These are phyloP conservation scores for Neria commutata DNA, from an alignment of 2,888 invertebrate species.

Conservation along the genomic window DNA sequence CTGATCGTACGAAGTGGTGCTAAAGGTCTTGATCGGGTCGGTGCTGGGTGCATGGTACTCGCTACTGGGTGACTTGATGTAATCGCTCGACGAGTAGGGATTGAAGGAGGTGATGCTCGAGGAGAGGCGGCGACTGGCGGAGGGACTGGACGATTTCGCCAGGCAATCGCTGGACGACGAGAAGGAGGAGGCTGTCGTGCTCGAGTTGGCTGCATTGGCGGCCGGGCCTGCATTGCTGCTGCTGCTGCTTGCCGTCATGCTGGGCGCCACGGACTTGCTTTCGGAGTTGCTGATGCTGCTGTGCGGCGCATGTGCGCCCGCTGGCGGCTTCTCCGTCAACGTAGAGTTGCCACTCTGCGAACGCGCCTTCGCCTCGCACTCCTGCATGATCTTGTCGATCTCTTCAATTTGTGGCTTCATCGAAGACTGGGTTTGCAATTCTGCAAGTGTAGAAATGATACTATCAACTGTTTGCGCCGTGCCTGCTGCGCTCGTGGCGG, in stretches of 20 bases:
- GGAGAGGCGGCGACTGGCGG: constrained; percentile 53
- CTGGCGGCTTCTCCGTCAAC: not conserved
- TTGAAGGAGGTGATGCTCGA: constrained; percentile 62
- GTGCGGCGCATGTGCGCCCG: not conserved
- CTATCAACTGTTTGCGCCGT: constrained; percentile 41
- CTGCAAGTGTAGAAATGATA: constrained; percentile 57
- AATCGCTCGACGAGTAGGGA: constrained; percentile 61
- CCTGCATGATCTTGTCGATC: constrained; percentile 60
- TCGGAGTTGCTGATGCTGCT: constrained; percentile 32
- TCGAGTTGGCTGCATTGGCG: constrained; percentile 33
- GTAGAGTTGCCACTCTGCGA: constrained; percentile 6
- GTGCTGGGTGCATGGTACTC: constrained; percentile 60
- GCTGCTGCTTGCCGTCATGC: constrained; percentile 40
- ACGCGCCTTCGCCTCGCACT: constrained; percentile 56
- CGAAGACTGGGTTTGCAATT: constrained; percentile 34
- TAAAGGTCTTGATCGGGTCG: constrained; percentile 61
- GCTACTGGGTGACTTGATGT: constrained; percentile 61
- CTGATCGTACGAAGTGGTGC: constrained; percentile 61
- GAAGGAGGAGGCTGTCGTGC: constrained; percentile 53
- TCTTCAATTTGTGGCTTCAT: constrained; percentile 52
- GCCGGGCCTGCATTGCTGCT: constrained; percentile 27
- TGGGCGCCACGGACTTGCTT: constrained; percentile 48
- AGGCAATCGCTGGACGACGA: constrained; percentile 60
- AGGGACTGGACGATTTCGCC: constrained; percentile 59
- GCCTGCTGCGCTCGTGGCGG: constrained; percentile 25